These are phyloP conservation scores for Catocala nupta DNA, from an alignment of 2,888 invertebrate genomes.

Conservation along the genomic window DNA sequence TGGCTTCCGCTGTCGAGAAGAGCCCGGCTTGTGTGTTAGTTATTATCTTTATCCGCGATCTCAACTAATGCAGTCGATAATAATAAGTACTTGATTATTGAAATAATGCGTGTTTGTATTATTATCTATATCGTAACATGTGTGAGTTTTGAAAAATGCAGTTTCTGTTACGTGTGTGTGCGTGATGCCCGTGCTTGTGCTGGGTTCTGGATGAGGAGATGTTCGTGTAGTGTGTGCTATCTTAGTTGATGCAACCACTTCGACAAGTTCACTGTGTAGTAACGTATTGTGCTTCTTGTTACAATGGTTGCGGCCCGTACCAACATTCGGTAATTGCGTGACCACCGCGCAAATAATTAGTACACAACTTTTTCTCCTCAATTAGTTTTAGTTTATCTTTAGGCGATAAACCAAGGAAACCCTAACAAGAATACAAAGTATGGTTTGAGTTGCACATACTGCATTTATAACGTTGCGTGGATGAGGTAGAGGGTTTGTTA, in stretches of 20 bases:
- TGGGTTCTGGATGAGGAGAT: no score
- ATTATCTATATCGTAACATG: conserved; percentile 3
- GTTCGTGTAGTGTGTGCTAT: no score
- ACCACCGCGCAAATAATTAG: conserved; percentile 19
- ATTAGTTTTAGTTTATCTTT: conserved; percentile 17
- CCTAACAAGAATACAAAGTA: conserved; percentile 10
- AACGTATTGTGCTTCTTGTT: conserved; percentile 21
- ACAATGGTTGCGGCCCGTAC: conserved; percentile 23
- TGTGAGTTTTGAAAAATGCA: conserved; percentile 5
- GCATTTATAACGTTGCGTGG: neutral
- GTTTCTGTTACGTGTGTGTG: no score
- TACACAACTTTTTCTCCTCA: conserved; percentile 14
- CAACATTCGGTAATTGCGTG: conserved; percentile 16
- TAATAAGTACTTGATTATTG: conserved; percentile 24
- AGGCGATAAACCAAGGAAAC: conserved; percentile 6
- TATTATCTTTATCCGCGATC: conserved; percentile 22
- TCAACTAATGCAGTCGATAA: conserved; percentile 44
- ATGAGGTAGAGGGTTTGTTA: neutral
- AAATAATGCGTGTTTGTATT: neutral
- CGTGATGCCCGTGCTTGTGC: no score
- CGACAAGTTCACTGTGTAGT: neutral
- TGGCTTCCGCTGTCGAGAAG: conserved; percentile 42
- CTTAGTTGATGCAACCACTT: no score
- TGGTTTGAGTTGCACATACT: conserved; percentile 10
- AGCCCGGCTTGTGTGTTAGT: conserved; percentile 32